Evolutionary conservation across 2,113 vertebrate genomes (phyloP).

Genomic region (Phalacrocorax carbo): DNA sequence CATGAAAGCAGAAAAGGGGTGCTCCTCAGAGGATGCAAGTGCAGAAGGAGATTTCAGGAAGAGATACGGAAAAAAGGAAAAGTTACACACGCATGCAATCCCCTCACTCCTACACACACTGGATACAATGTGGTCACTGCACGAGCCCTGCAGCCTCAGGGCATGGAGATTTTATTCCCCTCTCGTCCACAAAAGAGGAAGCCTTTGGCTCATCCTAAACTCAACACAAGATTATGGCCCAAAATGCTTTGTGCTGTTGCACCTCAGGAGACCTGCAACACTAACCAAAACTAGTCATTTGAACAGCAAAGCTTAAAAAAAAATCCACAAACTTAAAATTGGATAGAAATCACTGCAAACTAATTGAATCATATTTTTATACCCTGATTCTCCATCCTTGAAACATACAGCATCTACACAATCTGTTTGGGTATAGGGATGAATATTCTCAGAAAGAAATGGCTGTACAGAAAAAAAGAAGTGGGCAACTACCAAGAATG

Average conservation of each 20-base stretch:
- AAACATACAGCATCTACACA: not conserved
- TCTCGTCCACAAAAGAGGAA: not conserved
- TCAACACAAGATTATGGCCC: not conserved
- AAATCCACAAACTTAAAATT: not conserved
- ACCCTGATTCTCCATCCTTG: not conserved
- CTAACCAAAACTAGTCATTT: not conserved
- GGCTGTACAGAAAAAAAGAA: not conserved
- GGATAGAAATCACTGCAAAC: not conserved
- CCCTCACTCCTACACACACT: not conserved
- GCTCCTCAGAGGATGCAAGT: not conserved
- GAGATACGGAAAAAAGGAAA: not conserved
- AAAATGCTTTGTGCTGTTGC: not conserved
- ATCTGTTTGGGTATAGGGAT: not conserved
- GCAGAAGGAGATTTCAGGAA: not conserved
- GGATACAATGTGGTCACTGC: not conserved
- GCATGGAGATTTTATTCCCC: not conserved
- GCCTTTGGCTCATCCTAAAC: not conserved
- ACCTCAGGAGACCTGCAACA: not conserved
- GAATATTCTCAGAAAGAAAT: not conserved
- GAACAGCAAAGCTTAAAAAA: not conserved
- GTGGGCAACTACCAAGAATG: not conserved
- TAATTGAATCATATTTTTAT: not conserved
- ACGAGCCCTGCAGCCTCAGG: not conserved
- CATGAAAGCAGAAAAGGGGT: not conserved
- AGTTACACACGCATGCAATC: fast-evolving